Evolutionary conservation across 2,797 vertebrate genomes (phyloP), one percentile per base, ranked within the genome.

Genomic region (Choloepus didactylus): DNA sequence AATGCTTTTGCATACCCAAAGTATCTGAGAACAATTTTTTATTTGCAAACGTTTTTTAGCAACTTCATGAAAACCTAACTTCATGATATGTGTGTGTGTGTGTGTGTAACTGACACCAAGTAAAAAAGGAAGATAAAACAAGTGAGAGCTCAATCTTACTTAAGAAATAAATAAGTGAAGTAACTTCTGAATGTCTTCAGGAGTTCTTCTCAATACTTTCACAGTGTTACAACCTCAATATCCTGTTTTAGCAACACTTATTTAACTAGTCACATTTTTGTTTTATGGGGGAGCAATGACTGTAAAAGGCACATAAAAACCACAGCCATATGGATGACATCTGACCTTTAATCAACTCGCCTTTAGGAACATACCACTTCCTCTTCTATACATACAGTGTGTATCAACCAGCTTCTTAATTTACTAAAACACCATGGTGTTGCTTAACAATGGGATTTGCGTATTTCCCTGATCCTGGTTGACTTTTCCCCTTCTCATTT

Each of bases 351-450:
- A 70, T 97, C 94, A 92, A 27, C 73, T 96, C 51, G 89, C n/a
- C 60, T 97, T 96, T 87, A 96, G 81, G 94, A 82, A 60, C 23
- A 51, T 0, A 11, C n/a, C 6, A 44, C 49, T 60, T 85, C 73
- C 89, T 91, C 69, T 96, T 95, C 86, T 93, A 82, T 89, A 72
- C 64, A 89, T 94, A 94, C 90, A 87, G 62, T 93, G 83, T 62
- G 64, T 96, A 83, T 94, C 79, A 81, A 94, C 94, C 94, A 66
- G 88, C 94, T 84, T 80, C 89, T 93, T 94, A 91, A 95, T 95
- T 98, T 97, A 97, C 97, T 97, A 97, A 94, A 56, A 95, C 86
- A 97, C 91, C 86, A 93, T 83, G 95, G 96, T 96, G 95, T 94
- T 97, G 95, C 88, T 95, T 94, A 66, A 89, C 86, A 87, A 95